phyloP scores from a whole-genome alignment of 2,797 vertebrate genomes.

The Phataginus tetradactyla region DNA sequence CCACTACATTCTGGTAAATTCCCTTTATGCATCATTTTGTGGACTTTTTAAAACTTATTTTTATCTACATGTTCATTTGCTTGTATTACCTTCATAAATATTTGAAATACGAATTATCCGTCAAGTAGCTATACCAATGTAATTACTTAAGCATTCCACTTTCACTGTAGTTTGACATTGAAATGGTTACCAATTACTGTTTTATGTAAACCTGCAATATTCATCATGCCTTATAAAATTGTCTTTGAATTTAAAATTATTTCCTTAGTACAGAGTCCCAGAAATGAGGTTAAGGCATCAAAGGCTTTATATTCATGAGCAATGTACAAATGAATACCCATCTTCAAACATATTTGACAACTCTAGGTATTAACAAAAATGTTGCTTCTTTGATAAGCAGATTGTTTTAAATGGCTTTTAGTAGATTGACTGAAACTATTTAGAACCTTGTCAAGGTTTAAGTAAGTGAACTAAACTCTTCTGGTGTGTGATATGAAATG shows the following conservation, averaged over 20 bases:
- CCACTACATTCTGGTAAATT: constrained; percentile 12
- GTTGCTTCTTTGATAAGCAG: background rate
- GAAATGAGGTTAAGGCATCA: constrained; percentile 13
- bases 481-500: background rate
- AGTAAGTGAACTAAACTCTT: constrained; percentile 25
- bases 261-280: constrained; percentile 12
- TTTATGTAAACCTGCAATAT: background rate
- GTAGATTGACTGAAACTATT: constrained; percentile 9
- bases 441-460: constrained; percentile 6
- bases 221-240: constrained; percentile 50
- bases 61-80: background rate
- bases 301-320: background rate
- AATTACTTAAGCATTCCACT: background rate
- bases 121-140: background rate
- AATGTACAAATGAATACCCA: background rate
- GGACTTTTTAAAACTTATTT: background rate
- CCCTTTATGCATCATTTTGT: background rate
- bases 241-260: constrained; percentile 41
- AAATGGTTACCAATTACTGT: background rate
- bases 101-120: background rate
- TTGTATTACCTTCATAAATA: constrained; percentile 33
- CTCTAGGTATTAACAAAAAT: background rate
- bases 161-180: background rate
- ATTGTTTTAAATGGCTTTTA: constrained; percentile 34
- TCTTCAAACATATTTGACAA: constrained; percentile 54